Evolutionary conservation across 1,140 invertebrate genomes (phyloP).

Genomic region (Drosophila athabasca): DNA sequence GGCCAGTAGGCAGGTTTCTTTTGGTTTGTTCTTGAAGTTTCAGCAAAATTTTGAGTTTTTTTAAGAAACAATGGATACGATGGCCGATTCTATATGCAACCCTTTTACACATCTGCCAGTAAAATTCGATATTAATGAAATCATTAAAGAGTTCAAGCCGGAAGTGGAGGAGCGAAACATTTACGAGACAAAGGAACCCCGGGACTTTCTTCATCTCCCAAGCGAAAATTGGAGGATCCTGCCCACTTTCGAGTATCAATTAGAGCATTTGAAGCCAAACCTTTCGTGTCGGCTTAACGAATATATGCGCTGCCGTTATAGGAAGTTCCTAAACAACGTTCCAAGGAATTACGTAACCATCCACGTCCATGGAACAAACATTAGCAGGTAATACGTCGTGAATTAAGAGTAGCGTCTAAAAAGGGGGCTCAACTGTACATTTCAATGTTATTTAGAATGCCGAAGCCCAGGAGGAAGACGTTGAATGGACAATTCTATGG

Average conservation of each 20-base stretch:
- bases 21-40: slow-evolving; percentile 11
- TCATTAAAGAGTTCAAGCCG: slow-evolving; percentile 48
- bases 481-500: slow-evolving; percentile 72
- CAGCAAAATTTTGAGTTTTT: slow-evolving; percentile 1
- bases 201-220: slow-evolving; percentile 42
- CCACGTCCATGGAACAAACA: slow-evolving; percentile 9
- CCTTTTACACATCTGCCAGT: slow-evolving; percentile 57
- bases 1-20: slow-evolving; percentile 8
- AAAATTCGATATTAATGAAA: slow-evolving; percentile 56
- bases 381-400: slow-evolving; percentile 16
- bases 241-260: slow-evolving; percentile 53
- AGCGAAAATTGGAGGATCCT: slow-evolving; percentile 56
- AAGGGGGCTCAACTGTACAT: neutral
- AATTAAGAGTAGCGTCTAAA: neutral
- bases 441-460: slow-evolving; percentile 45
- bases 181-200: slow-evolving; percentile 15
- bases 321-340: slow-evolving; percentile 57
- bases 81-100: slow-evolving; percentile 58
- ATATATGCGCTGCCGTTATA: slow-evolving; percentile 56
- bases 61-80: slow-evolving; percentile 6
- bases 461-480: slow-evolving; percentile 57
- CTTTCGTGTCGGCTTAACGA: slow-evolving; percentile 41
- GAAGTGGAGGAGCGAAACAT: slow-evolving; percentile 17
- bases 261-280: slow-evolving; percentile 55
- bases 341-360: slow-evolving; percentile 54